Conservation (phyloP, 2,888 invertebrate genomes). For the Drosophila melanosoma region DNA sequence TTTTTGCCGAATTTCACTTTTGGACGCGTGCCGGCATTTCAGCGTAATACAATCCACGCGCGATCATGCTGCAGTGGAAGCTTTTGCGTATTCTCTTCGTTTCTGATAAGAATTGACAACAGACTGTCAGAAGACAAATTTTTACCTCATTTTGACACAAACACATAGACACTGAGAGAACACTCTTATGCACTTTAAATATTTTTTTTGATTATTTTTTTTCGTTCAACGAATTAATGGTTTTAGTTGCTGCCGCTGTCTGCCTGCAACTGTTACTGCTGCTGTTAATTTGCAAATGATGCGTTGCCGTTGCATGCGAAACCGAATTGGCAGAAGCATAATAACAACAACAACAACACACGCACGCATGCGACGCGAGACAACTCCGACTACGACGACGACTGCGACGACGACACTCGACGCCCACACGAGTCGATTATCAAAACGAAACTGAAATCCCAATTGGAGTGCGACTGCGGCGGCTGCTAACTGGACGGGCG, state of each 20-base stretch:
- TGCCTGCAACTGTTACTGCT: constrained; percentile 49
- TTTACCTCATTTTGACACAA: constrained; percentile 37
- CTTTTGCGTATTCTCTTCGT: constrained; percentile 25
- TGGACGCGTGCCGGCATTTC: constrained; percentile 35
- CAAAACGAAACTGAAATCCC: constrained; percentile 67
- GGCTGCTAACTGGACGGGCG: constrained; percentile 55
- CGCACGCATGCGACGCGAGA: constrained; percentile 50
- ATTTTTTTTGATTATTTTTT: constrained; percentile 6
- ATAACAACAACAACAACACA: constrained; percentile 36
- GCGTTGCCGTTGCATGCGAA: constrained; percentile 45
- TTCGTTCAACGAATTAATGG: constrained; percentile 55
- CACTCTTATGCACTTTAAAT: constrained; percentile 9
- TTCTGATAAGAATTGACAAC: constrained; percentile 45
- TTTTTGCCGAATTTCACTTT: constrained; percentile 45
- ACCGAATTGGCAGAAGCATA: constrained; percentile 39
- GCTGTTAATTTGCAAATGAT: constrained; percentile 65
- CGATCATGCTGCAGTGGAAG: constrained; percentile 18
- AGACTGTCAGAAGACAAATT: constrained; percentile 13
- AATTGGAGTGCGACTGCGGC: constrained; percentile 53
- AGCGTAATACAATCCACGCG: not conserved
- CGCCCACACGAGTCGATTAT: constrained; percentile 73
- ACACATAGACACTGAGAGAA: not conserved
- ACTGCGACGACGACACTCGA: constrained; percentile 42
- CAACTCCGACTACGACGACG: constrained; percentile 42
- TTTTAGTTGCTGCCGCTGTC: constrained; percentile 33